A percentile compares a stretch with the other conserved stretches of the same genome.
These are phyloP conservation scores for Drosophila willistoni DNA, from an alignment of 1,140 invertebrate genomes.

Conservation along the genomic window DNA sequence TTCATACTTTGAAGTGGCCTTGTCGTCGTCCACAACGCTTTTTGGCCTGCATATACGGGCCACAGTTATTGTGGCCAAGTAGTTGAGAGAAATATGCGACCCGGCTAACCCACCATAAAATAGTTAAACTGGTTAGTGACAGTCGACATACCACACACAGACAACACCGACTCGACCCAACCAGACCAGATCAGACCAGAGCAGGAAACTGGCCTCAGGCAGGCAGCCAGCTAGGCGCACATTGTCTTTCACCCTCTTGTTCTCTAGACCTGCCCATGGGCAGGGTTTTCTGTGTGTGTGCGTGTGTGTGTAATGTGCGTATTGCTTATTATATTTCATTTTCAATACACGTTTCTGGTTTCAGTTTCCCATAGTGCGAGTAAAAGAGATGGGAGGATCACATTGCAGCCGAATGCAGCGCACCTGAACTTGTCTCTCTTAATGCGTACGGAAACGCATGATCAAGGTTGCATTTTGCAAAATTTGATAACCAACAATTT, in stretches of 20 bases:
- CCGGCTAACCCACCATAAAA: slow-evolving; percentile 23
- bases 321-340: slow-evolving; percentile 19
- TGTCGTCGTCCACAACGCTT: slow-evolving; percentile 29
- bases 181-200: slow-evolving; percentile 25
- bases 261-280: slow-evolving; percentile 33
- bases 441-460: slow-evolving; percentile 49
- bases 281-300: slow-evolving; percentile 26
- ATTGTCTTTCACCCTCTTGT: background rate
- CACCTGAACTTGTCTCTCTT: slow-evolving; percentile 67
- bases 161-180: slow-evolving; percentile 11
- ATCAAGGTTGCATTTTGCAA: slow-evolving; percentile 51
- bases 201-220: slow-evolving; percentile 37
- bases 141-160: slow-evolving; percentile 40
- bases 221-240: slow-evolving; percentile 10
- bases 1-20: slow-evolving; percentile 54
- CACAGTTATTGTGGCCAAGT: slow-evolving; percentile 53
- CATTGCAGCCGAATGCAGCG: slow-evolving; percentile 44
- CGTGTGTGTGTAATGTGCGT: slow-evolving; percentile 28
- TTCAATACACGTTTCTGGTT: slow-evolving; percentile 52
- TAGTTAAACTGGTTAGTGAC: slow-evolving; percentile 53
- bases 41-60: slow-evolving; percentile 43
- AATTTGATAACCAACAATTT: slow-evolving; percentile 11
- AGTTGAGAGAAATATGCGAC: slow-evolving; percentile 12
- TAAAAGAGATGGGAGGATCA: background rate
- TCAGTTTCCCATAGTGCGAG: slow-evolving; percentile 25